A percentile compares a stretch with the other conserved stretches of the same genome.
Evolutionary conservation across 2,113 vertebrate genomes (phyloP).

Genomic region (Tautogolabrus adspersus): DNA sequence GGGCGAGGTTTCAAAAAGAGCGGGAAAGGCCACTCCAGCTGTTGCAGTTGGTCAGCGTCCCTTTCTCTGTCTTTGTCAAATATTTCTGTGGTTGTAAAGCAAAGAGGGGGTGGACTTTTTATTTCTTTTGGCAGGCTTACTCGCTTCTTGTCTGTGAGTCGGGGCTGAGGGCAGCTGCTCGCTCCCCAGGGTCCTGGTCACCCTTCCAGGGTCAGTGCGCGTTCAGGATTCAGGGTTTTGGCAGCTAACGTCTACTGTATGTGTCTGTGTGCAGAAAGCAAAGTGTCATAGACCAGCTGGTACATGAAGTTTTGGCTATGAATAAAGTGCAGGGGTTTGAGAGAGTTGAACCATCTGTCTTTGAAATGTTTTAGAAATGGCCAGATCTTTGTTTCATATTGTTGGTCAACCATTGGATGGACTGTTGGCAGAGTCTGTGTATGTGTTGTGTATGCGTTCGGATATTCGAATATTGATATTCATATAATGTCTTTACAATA

Average conservation of each 20-base stretch:
- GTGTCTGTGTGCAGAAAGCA: not conserved
- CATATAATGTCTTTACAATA: no score
- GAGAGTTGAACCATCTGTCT: not conserved
- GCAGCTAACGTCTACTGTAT: conserved; percentile 7
- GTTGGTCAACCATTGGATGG: no score
- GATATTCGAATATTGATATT: no score
- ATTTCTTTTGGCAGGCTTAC: conserved; percentile 30
- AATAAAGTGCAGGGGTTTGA: not conserved
- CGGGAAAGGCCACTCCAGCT: conserved; percentile 45
- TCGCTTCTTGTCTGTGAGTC: not conserved
- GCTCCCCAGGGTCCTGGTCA: conserved; percentile 48
- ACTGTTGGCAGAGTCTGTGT: no score
- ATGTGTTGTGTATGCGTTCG: no score
- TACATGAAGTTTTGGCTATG: not conserved
- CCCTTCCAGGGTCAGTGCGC: conserved; percentile 19
- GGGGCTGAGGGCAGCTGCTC: conserved; percentile 58
- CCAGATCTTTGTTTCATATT: no score
- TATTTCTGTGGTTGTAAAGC: conserved; percentile 14
- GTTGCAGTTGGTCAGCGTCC: conserved; percentile 27
- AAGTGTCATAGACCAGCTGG: not conserved
- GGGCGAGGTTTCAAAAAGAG: conserved; percentile 33
- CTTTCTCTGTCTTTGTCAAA: not conserved
- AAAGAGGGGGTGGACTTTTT: not conserved
- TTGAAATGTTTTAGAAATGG: no score
- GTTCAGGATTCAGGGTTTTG: conserved; percentile 41